Percentiles rank a stretch among this genome's conserved stretches.
phyloP scores from a whole-genome alignment of 2,888 invertebrate species.

The Melitaea athalia region DNA sequence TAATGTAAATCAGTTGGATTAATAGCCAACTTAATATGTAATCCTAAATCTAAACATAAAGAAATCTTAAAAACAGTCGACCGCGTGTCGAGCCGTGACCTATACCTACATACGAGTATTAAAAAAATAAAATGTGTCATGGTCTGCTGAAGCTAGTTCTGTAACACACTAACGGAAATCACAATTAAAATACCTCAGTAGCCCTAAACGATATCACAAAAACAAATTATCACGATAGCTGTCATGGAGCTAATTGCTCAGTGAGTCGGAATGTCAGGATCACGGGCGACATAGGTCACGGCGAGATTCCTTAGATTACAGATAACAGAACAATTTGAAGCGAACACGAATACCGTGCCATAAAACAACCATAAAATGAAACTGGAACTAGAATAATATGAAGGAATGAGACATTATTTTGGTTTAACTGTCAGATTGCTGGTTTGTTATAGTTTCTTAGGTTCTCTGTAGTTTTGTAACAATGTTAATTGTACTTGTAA shows the following conservation, averaged over 20 bases:
- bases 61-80: too few species aligned
- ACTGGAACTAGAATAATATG: slow-evolving; percentile 13
- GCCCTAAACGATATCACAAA: too few species aligned
- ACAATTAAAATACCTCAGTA: not conserved
- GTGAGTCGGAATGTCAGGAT: not conserved
- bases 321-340: slow-evolving; percentile 15
- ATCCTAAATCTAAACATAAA: too few species aligned
- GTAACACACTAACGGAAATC: not conserved
- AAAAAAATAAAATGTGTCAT: too few species aligned
- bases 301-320: slow-evolving; percentile 13
- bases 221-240: not conserved
- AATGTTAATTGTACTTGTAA: not conserved
- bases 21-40: too few species aligned
- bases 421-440: slow-evolving; percentile 10
- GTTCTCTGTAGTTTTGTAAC: not conserved
- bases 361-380: slow-evolving; percentile 22
- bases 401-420: slow-evolving; percentile 16
- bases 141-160: too few species aligned
- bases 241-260: not conserved
- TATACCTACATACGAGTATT: too few species aligned
- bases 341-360: slow-evolving; percentile 14
- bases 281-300: not conserved
- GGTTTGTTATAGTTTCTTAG: slow-evolving; percentile 14
- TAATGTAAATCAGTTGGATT: too few species aligned
- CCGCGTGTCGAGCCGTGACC: too few species aligned